phyloP scores from a whole-genome alignment of 2,113 vertebrate genomes.

The Bubalus kerabau region DNA sequence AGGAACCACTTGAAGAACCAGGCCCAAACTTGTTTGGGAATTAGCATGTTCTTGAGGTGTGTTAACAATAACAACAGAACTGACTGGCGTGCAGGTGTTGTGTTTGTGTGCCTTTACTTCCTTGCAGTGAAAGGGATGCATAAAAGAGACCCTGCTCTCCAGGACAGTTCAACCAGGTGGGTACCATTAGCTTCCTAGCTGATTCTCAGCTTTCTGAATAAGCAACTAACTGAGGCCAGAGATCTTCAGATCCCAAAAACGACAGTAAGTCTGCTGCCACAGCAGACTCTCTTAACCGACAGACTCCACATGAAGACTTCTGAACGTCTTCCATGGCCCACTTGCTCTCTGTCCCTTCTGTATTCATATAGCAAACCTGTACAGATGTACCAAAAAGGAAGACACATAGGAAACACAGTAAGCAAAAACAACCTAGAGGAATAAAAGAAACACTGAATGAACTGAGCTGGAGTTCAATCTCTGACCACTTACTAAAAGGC shows the following conservation, averaged over 20 bases:
- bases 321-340: not conserved
- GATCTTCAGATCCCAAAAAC: conserved; percentile 34
- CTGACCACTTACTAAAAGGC: not conserved
- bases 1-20: conserved; percentile 9
- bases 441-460: conserved; percentile 11
- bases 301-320: not conserved
- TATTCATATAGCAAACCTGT: conserved; percentile 35
- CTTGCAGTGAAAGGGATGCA: not conserved
- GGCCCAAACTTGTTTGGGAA: conserved; percentile 12
- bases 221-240: conserved; percentile 51
- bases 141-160: not conserved
- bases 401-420: not conserved
- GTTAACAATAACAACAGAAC: conserved; percentile 10
- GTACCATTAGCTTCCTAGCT: conserved; percentile 53
- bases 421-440: conserved; percentile 9
- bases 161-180: conserved; percentile 46
- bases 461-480: not conserved
- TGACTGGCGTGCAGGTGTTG: not conserved
- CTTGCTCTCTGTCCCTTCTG: conserved; percentile 30
- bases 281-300: conserved; percentile 22
- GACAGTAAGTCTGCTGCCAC: not conserved
- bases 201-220: conserved; percentile 53
- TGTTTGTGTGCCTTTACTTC: not conserved
- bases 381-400: not conserved
- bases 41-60: not conserved